Conservation (phyloP, 2,797 vertebrate genomes). For the Rhabdomys pumilio region DNA sequence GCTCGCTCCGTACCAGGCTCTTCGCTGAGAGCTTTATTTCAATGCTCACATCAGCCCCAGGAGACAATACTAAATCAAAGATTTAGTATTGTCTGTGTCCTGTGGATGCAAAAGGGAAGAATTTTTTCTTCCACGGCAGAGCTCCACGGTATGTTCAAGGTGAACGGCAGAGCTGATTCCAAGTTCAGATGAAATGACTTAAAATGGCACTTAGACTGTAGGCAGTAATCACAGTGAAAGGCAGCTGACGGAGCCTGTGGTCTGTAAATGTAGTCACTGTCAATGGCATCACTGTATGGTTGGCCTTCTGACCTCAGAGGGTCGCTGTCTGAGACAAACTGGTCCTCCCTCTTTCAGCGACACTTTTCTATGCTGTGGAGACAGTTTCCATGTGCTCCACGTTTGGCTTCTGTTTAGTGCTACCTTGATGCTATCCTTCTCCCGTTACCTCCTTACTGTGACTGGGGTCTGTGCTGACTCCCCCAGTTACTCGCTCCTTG, state of each 20-base stretch:
- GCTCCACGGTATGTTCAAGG: not conserved
- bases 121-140: too few species aligned
- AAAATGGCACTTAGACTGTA: not conserved
- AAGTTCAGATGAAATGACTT: constrained; percentile 39
- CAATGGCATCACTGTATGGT: not conserved
- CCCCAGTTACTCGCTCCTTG: not conserved
- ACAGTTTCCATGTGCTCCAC: not conserved
- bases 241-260: too few species aligned
- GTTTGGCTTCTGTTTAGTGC: not conserved
- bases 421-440: not conserved
- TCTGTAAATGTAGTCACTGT: not conserved
- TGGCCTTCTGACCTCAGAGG: not conserved
- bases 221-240: not conserved
- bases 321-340: not conserved
- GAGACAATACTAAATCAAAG: too few species aligned
- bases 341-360: not conserved
- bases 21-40: not conserved
- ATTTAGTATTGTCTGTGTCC: not conserved
- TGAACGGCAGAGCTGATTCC: not conserved
- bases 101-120: not conserved
- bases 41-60: not conserved
- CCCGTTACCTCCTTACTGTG: not conserved
- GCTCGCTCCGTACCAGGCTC: not conserved
- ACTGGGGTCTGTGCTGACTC: not conserved
- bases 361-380: not conserved